Evolutionary conservation across 1,140 invertebrate species (phyloP), one percentile per base, ranked within the genome.

Genomic region (Drosophila ohnishii): DNA sequence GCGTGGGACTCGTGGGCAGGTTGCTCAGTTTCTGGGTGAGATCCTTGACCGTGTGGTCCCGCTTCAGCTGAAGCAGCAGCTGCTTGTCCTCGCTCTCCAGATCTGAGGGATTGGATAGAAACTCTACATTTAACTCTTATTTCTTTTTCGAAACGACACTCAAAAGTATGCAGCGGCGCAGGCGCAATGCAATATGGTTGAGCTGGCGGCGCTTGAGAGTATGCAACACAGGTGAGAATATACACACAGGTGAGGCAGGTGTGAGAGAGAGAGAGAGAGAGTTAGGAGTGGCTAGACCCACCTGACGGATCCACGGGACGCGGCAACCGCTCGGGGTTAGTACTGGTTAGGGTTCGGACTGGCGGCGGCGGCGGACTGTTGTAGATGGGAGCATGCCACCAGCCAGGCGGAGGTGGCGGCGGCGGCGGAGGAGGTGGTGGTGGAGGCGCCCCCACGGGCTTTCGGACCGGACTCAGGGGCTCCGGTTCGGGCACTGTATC

Each of bases 21-120:
- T 94, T 96, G 22, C 95, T 95, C 73, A 97, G 92, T 92, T 96
- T 96, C 90, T 97, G 96, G 34, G 96, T 97, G 60, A 97, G 92
- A 93, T 97, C 96, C 92, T 96, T 96, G 28, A 97, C 96, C 32
- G 96, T 96, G 77, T 95, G 95, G 92, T 97, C 96, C 56, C 95
- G 93, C 90, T 95, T 95, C 58, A 95, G 84, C 70, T 92, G 91
- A 19, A 78, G 63, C 53, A 91, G 60, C 57, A 90, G 40, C 42
- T 83, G 86, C 66, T 90, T 90, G n/a, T 90, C 81, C 60, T 92
- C 91, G 47, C 76, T 81, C 16, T 92, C 91, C 39, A 90, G 58
- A 63, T 92, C 91, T 92, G 48, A 25, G 44, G 5, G 14, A 34
- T 35, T n/a, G 1, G 16, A 45, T 7, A 11, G 25, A 7, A 44